These are phyloP conservation scores for Hesperia comma DNA, from an alignment of 2,888 invertebrate genomes.

Conservation along the genomic window DNA sequence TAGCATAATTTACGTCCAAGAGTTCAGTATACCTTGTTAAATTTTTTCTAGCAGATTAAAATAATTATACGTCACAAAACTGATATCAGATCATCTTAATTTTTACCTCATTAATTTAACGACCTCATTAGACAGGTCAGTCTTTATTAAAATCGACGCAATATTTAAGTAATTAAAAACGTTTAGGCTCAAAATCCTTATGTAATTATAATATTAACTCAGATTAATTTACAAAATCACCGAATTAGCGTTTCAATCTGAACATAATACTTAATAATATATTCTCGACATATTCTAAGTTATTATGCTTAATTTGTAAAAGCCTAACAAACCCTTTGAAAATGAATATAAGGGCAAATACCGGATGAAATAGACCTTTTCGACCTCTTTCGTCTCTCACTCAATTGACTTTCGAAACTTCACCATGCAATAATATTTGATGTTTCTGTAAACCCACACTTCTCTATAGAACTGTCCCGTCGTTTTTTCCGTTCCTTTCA, in stretches of 20 bases:
- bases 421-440: conserved; percentile 12
- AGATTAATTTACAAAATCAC: neutral
- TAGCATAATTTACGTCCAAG: too few species aligned
- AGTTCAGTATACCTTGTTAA: too few species aligned
- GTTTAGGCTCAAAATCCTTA: too few species aligned
- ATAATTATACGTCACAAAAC: too few species aligned
- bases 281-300: neutral
- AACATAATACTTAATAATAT: neutral
- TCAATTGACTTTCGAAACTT: conserved; percentile 1
- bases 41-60: too few species aligned
- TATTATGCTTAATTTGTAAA: neutral
- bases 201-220: neutral
- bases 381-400: neutral
- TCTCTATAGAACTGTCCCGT: neutral
- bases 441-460: conserved; percentile 9
- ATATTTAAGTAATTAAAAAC: too few species aligned
- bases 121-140: too few species aligned
- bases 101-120: too few species aligned
- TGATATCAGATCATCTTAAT: too few species aligned
- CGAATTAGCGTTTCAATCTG: neutral
- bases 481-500: conserved; percentile 9
- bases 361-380: neutral
- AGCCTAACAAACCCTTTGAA: neutral
- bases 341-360: conserved; percentile 2
- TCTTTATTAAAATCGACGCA: too few species aligned